phyloP scores from a whole-genome alignment of 2,113 vertebrate species.

The Argyrosomus japonicus region DNA sequence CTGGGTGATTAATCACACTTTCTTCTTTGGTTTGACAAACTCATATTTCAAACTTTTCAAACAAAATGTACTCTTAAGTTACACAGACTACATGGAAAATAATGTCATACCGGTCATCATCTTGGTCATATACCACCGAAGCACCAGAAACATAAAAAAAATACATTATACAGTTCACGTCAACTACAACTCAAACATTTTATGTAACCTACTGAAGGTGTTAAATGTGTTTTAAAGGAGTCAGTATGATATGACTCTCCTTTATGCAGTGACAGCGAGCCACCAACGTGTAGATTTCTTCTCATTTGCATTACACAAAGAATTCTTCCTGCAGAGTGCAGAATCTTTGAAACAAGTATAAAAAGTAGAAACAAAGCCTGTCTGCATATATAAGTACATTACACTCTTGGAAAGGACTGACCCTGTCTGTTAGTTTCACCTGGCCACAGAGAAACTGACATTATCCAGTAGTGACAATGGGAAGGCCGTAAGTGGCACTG shows the following conservation, averaged over 20 bases:
- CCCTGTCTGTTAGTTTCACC: slow-evolving; percentile 29
- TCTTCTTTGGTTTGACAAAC: too few relatives aligned
- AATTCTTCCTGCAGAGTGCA: slow-evolving; percentile 15
- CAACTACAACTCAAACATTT: background rate
- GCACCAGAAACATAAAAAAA: background rate
- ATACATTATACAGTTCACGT: background rate
- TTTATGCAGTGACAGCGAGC: background rate
- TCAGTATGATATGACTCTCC: background rate
- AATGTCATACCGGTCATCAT: too few relatives aligned
- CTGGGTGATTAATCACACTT: too few relatives aligned
- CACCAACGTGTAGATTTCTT: background rate
- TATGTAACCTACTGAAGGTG: background rate
- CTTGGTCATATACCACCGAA: background rate
- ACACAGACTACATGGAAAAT: too few relatives aligned
- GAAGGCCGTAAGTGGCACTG: slow-evolving; percentile 37
- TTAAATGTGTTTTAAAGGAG: background rate
- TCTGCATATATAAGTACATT: background rate
- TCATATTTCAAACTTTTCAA: too few relatives aligned
- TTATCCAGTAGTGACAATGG: slow-evolving; percentile 42
- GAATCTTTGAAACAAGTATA: background rate
- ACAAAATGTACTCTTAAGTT: too few relatives aligned
- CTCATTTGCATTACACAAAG: slow-evolving; percentile 14
- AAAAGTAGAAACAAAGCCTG: slow-evolving; percentile 4
- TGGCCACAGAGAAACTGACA: slow-evolving; percentile 31
- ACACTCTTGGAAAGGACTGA: slow-evolving; percentile 4